Evolutionary conservation across 2,113 vertebrate genomes (phyloP), one percentile per base, ranked within the genome.

Genomic region (Callionymus lyra): DNA sequence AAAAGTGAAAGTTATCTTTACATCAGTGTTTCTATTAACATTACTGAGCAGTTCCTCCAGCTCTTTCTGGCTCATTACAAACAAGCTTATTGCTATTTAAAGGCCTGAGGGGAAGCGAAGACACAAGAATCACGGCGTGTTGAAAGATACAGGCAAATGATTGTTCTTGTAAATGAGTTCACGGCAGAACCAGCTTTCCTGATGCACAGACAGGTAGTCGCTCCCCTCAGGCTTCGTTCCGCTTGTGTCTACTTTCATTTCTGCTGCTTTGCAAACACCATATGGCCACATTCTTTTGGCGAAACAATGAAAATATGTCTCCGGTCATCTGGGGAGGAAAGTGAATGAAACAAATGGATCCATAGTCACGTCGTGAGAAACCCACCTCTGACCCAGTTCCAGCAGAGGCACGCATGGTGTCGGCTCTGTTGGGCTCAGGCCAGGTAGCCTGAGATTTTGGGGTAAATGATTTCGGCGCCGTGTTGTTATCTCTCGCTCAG

Each of bases 271-370:
- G 36, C 49, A 57, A 67, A 70, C 62, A 68, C 53, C 65, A 75
- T 71, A 69, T 67, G 67, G 56, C 39, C 31, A 17, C 35, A 27
- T 38, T 47, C 64, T 63, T 50, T 41, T 32, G 4, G 8, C 8
- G 21, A 60, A 47, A 63, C 39, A 21, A 52, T 50, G 39, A 34
- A 4, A 47, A 50, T 55, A 38, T 6, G 6, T 47, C 34, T 34
- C n/a, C 56, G 38, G 51, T 64, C 39, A 44, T 50, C 52, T 43
- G 35, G 37, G 47, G 63, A 59, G 33, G 38, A 43, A 43, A 27
- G 56, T 32, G 52, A 71, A 68, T 67, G 64, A 65, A 73, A 65
- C 49, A 64, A 72, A 75, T 54, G 44, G 37, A 42, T 55, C 19
- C 52, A 42, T 19, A 40, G 53, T 50, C 53, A 44, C 56, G 43